Conservation (phyloP, 2,797 vertebrate genomes). For the Apogon hyalosoma region DNA sequence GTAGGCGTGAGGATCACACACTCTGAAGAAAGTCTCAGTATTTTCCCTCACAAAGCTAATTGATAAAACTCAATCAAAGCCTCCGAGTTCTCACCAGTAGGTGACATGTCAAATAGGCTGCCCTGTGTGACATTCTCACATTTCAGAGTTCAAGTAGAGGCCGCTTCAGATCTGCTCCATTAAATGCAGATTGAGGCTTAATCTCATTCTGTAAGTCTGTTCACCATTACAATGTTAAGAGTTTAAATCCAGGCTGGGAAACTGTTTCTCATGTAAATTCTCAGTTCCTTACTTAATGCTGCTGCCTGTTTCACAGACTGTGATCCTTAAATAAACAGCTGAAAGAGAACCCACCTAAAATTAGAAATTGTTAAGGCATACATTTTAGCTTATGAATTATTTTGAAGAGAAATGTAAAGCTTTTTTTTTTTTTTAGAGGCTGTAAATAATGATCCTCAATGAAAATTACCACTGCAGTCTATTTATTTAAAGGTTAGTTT, state of each 20-base stretch:
- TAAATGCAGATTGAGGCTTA: constrained; percentile 86
- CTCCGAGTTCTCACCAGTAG: constrained; percentile 78
- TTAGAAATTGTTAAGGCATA: constrained; percentile 6
- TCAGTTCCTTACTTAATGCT: constrained; percentile 66
- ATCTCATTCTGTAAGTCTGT: constrained; percentile 85
- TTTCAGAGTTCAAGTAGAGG: constrained; percentile 87
- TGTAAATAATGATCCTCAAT: neutral
- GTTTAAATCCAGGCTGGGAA: constrained; percentile 82
- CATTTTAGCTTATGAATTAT: neutral
- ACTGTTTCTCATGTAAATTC: constrained; percentile 87
- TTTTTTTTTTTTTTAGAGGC: neutral
- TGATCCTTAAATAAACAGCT: constrained; percentile 79
- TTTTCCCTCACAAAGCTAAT: constrained; percentile 78
- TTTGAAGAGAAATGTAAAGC: constrained; percentile 11
- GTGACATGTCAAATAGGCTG: constrained; percentile 83
- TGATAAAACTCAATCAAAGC: constrained; percentile 84
- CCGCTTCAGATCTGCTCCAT: constrained; percentile 84
- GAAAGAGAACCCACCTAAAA: constrained; percentile 34
- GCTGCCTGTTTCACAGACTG: constrained; percentile 69
- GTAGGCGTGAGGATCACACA: constrained; percentile 37
- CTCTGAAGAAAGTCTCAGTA: constrained; percentile 42
- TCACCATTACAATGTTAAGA: constrained; percentile 85
- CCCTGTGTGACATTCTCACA: constrained; percentile 86
- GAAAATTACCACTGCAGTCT: constrained; percentile 2
- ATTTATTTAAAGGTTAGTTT: too few species aligned